Evolutionary conservation across 2,888 invertebrate species (phyloP), one percentile per base, ranked within the genome.

Genomic region (Psylliodes chrysocephalus): DNA sequence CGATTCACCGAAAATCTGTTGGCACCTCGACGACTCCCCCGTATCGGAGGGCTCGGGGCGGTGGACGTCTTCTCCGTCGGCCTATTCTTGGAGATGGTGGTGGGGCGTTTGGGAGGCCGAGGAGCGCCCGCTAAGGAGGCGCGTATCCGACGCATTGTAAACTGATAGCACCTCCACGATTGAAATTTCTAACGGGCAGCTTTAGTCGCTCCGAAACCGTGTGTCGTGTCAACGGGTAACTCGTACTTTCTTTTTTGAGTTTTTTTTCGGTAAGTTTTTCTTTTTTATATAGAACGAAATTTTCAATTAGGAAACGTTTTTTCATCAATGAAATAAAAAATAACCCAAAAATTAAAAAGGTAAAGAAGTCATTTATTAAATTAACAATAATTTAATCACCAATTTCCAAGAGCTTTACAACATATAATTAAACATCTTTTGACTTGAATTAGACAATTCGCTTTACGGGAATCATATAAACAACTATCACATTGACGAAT

Each of bases 161-260:
- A 68, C 72, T 77, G 78, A 78, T 78, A 78, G 77, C 76, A 73
- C 74, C 75, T 72, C 73, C 72, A 56, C 61, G 55, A 67, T 63
- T 38, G 55, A 61, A 59, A 64, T 67, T 70, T 71, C 17, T 49
- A 49, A 51, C 49, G 59, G 38, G 22, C 38, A 15, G 69, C 63
- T 67, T 75, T 75, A 78, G 78, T 78, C 77, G 77, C 76, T 77
- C 76, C 66, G 72, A 72, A 74, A 75, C 76, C 76, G 73, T 70
- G 75, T 72, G 67, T 72, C 64, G 70, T 71, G 74, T 69, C 69
- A 64, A 72, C 71, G 71, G 72, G 74, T 69, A 68, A 70, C 64
- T 68, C 68, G 60, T 65, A 17, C 60, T 61, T 18, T 56, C 49
- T 22, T 22, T 30, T 49, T 14, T 28, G 56, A 56, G 66, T 47